A percentile compares a stretch with the other conserved stretches of the same genome.
Conservation (phyloP, 2,113 vertebrate genomes). For the Sphyrna mokarran region DNA sequence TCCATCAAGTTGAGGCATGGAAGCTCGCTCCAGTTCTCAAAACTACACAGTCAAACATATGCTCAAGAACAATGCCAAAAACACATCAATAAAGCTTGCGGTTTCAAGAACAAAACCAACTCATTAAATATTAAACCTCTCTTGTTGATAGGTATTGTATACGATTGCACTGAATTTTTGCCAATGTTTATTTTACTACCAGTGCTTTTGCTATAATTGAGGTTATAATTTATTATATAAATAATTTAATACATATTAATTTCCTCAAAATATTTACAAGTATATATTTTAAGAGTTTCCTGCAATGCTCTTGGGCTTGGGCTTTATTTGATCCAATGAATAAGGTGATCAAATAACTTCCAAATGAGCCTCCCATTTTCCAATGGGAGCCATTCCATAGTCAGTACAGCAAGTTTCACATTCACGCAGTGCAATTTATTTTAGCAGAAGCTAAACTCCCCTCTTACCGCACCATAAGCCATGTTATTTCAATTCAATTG, state of each 20-base stretch:
- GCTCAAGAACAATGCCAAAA: conserved; percentile 5
- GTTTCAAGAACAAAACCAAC: conserved; percentile 22
- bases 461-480: background rate
- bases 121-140: conserved; percentile 27
- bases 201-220: background rate
- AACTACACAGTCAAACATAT: background rate
- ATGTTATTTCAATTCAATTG: background rate
- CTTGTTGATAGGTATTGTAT: background rate
- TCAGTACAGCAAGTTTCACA: background rate
- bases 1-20: background rate
- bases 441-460: background rate
- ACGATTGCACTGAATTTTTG: background rate
- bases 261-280: conserved; percentile 2
- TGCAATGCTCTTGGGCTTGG: background rate
- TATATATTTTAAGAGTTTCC: background rate
- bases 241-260: background rate
- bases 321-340: conserved; percentile 4
- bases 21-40: background rate
- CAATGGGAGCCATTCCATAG: background rate
- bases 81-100: background rate
- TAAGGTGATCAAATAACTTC: background rate
- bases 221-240: no score
- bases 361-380: background rate
- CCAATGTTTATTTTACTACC: background rate
- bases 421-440: background rate